Evolutionary conservation across 1,140 invertebrate species (phyloP), one percentile per base, ranked within the genome.

Genomic region (Rhopalosiphum maidis): DNA sequence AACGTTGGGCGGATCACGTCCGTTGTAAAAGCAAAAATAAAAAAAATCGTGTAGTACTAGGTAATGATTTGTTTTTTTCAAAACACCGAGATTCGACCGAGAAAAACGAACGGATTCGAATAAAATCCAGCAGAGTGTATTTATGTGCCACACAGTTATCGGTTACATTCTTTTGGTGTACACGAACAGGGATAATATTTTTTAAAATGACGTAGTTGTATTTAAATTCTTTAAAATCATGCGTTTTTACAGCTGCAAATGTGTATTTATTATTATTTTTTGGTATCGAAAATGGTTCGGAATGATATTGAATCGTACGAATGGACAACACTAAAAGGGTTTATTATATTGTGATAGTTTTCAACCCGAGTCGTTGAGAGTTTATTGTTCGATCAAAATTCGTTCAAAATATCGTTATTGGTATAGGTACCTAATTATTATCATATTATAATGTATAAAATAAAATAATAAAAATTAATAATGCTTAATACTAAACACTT

Each of bases 401-500:
- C 60, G 60, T 77, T 77, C 60, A n/a, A 77, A 77, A 77, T 77
- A 77, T 15, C 60, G 60, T 68, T n/a, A 60, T 30, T 15, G 60
- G 60, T 30, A n/a, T n/a, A 41, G 41, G 41, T 41, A 60, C 55
- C 48, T 51, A 30, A 60, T 60, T 30, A 30, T 60, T 2, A 60
- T 54, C 48, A 54, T 54, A 23, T 54, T 54, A 18, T 9, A 68
- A n/a, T n/a, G 30, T 77, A 77, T 77, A n/a, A n/a, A 77, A n/a
- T 77, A n/a, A 77, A n/a, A 77, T 77, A n/a, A 77, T 77, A 77
- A 77, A n/a, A 77, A 77, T 77, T 77, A 77, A 77, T n/a, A 77
- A 77, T n/a, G 30, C 30, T 77, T 77, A 77, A 77, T 4, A 18
- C 30, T 77, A 77, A 77, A 77, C 60, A 77, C 60, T 77, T 77